Evolutionary conservation across 2,888 invertebrate species (phyloP).

Genomic region (Phyto melanocephala): DNA sequence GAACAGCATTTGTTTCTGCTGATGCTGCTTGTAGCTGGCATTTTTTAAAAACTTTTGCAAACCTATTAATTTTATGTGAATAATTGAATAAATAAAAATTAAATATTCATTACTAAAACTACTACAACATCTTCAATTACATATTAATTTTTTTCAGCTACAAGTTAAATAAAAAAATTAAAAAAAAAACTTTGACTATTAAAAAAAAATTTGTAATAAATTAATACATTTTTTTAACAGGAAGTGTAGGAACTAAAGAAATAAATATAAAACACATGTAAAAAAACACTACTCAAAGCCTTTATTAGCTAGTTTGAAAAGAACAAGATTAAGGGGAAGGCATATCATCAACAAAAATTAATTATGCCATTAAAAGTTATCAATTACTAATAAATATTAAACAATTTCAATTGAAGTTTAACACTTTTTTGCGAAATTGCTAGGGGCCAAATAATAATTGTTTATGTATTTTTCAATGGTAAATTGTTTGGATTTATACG

Average conservation of each 20-base stretch:
- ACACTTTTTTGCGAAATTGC: neutral
- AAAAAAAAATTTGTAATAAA: neutral
- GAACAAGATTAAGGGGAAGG: neutral
- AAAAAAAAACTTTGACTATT: neutral
- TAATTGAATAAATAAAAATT: constrained; percentile 18
- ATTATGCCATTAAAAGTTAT: neutral
- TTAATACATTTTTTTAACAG: neutral
- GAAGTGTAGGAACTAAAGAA: neutral
- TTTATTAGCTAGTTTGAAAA: neutral
- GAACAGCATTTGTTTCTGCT: constrained; percentile 6
- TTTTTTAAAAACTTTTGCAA: constrained; percentile 13
- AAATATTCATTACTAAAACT: neutral
- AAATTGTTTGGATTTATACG: neutral
- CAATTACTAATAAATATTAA: neutral
- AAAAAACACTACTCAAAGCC: neutral
- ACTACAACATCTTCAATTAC: neutral
- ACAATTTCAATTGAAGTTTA: neutral
- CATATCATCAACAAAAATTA: neutral
- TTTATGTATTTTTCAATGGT: neutral
- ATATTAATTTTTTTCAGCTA: neutral
- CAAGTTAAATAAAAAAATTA: neutral
- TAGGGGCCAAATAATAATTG: neutral
- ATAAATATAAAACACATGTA: neutral
- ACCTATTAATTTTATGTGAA: constrained; percentile 57
- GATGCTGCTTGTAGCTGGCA: constrained; percentile 9